These are phyloP conservation scores for Idaea dimidiata DNA, from an alignment of 2,888 invertebrate species.

Conservation along the genomic window DNA sequence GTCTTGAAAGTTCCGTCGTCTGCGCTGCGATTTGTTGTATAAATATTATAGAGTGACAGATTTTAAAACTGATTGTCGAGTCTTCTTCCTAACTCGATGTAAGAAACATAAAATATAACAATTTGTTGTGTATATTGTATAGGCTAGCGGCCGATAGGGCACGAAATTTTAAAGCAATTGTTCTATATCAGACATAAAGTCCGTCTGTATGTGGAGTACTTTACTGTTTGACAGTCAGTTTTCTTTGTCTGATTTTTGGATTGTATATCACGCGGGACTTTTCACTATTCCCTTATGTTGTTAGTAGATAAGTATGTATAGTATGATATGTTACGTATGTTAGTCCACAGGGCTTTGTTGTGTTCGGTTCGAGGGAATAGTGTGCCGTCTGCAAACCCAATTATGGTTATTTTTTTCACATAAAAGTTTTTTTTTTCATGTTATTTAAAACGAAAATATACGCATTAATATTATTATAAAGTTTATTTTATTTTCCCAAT, in stretches of 20 bases:
- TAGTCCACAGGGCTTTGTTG: conserved; percentile 51
- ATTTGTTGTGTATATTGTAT: background rate
- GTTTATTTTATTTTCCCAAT: conserved; percentile 46
- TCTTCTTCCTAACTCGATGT: conserved; percentile 3
- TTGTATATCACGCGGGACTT: conserved; percentile 24
- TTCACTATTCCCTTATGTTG: conserved; percentile 53
- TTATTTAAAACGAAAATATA: conserved; percentile 76
- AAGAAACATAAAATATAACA: background rate
- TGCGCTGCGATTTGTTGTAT: background rate
- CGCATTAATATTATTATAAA: conserved; percentile 62
- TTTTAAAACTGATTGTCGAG: conserved; percentile 34
- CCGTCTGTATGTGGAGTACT: background rate
- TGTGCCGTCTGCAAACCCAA: conserved; percentile 53
- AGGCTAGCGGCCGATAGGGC: too few species aligned
- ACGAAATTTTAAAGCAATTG: too few species aligned
- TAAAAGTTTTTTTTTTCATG: conserved; percentile 69
- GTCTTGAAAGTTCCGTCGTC: background rate
- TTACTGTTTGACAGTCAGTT: background rate
- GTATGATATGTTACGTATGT: conserved; percentile 51
- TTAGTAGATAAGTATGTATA: conserved; percentile 39
- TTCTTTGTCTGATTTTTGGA: conserved; percentile 7
- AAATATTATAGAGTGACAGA: conserved; percentile 22
- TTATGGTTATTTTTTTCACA: conserved; percentile 73
- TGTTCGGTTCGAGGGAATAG: conserved; percentile 63
- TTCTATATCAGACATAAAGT: background rate